Conservation (phyloP, 2,888 invertebrate species). For the Pterostichus madidus region DNA sequence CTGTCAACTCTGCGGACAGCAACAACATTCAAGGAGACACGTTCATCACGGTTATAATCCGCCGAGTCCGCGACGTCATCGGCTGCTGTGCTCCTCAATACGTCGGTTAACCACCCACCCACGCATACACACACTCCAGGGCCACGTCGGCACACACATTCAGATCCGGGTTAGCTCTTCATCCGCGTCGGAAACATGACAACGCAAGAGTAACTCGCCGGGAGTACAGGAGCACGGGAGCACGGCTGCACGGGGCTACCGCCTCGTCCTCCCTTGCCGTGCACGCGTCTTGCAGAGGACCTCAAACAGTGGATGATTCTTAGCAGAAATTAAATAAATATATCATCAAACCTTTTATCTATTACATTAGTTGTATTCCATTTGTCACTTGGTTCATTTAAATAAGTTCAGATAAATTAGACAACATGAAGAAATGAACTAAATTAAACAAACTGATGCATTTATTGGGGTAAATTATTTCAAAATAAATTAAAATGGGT, state of each 20-base stretch:
- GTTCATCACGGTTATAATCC: constrained; percentile 10
- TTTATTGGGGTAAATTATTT: too few species aligned
- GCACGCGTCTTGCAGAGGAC: background rate
- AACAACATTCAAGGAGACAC: background rate
- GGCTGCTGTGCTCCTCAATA: constrained; percentile 16
- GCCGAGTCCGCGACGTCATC: constrained; percentile 19
- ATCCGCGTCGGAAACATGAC: constrained; percentile 66
- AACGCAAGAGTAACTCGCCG: constrained; percentile 62
- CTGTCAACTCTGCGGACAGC: background rate
- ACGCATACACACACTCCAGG: constrained; percentile 3
- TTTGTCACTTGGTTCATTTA: too few species aligned
- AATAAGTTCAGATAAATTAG: too few species aligned
- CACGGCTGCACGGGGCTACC: background rate
- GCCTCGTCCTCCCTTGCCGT: background rate
- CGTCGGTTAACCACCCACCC: background rate
- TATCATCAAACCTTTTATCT: too few species aligned
- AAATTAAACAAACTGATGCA: too few species aligned
- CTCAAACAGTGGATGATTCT: constrained; percentile 13
- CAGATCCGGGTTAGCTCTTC: constrained; percentile 60
- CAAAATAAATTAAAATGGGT: too few species aligned
- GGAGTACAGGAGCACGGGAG: background rate
- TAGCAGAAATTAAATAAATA: too few species aligned
- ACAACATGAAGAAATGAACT: too few species aligned
- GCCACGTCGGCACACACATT: constrained; percentile 48
- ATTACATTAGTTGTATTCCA: too few species aligned